Evolutionary conservation across 2,888 invertebrate species (phyloP).

Genomic region (Hyles lineata): DNA sequence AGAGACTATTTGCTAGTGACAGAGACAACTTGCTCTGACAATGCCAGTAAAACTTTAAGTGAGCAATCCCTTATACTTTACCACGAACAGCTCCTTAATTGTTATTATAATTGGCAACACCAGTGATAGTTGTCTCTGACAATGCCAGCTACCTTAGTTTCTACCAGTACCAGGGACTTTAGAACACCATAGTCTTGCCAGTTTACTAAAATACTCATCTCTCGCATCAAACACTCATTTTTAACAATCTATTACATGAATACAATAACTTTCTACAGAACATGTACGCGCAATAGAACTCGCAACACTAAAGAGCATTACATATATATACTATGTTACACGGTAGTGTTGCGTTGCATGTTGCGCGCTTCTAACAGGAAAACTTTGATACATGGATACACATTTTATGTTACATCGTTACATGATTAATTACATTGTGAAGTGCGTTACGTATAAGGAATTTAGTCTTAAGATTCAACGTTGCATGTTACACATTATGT

Average conservation of each 20-base stretch:
- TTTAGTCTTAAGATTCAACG: background rate
- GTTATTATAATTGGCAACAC: background rate
- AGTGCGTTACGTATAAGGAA: background rate
- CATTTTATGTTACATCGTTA: conserved; percentile 23
- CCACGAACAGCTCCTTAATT: background rate
- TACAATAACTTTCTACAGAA: conserved; percentile 24
- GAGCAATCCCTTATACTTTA: background rate
- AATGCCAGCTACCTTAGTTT: conserved; percentile 2
- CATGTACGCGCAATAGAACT: conserved; percentile 10
- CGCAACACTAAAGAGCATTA: background rate
- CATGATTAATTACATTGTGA: conserved; percentile 13
- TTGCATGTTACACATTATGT: conserved; percentile 6
- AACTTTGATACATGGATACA: conserved; percentile 19
- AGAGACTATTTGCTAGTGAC: conserved; percentile 12
- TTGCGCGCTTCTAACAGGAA: conserved; percentile 16
- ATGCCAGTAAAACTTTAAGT: background rate
- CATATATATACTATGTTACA: conserved; percentile 19
- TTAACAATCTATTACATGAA: conserved; percentile 23
- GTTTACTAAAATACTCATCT: background rate
- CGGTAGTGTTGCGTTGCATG: conserved; percentile 11
- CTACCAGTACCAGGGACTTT: background rate
- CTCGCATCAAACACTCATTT: conserved; percentile 9
- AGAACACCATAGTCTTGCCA: background rate
- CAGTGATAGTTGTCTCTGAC: conserved; percentile 4
- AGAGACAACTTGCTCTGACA: background rate